Evolutionary conservation across 1,140 invertebrate species (phyloP).

Genomic region (Tigriopus japonicus): DNA sequence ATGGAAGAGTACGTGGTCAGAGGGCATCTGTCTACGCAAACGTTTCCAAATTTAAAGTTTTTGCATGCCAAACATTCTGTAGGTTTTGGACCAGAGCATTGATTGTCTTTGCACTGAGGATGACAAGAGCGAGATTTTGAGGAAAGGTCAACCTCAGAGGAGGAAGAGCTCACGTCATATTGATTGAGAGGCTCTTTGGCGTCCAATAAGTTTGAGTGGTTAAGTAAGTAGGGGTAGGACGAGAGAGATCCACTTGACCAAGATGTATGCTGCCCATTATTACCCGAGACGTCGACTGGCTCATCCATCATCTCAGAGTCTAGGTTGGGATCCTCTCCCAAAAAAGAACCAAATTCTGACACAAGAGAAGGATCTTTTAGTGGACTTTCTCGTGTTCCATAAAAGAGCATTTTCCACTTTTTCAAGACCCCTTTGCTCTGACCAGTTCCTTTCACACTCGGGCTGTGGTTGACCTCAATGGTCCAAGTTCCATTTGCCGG

Average conservation of each 20-base stretch:
- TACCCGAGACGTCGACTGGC: background rate
- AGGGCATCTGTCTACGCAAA: background rate
- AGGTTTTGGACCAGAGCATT: background rate
- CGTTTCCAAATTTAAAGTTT: background rate
- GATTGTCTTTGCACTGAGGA: too few relatives aligned
- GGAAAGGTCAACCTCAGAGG: background rate
- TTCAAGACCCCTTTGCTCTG: slow-evolving; percentile 52
- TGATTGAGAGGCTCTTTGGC: background rate
- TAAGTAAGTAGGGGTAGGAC: too few relatives aligned
- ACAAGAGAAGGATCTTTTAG: too few relatives aligned
- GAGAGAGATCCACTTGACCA: too few relatives aligned
- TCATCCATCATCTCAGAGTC: background rate
- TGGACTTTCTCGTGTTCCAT: slow-evolving; percentile 48
- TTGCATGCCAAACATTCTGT: background rate
- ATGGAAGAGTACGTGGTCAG: background rate
- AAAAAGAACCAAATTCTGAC: too few relatives aligned
- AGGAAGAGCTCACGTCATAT: background rate
- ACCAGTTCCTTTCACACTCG: slow-evolving; percentile 45
- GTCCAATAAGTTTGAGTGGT: too few relatives aligned
- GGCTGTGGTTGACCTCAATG: slow-evolving; percentile 58
- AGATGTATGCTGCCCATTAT: too few relatives aligned
- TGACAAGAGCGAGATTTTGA: too few relatives aligned
- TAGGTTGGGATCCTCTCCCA: too few relatives aligned
- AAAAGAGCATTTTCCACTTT: slow-evolving; percentile 82
- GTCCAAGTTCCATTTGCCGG: slow-evolving; percentile 59